Conservation (phyloP, 2,888 invertebrate species). For the Chrysina gloriosa region DNA sequence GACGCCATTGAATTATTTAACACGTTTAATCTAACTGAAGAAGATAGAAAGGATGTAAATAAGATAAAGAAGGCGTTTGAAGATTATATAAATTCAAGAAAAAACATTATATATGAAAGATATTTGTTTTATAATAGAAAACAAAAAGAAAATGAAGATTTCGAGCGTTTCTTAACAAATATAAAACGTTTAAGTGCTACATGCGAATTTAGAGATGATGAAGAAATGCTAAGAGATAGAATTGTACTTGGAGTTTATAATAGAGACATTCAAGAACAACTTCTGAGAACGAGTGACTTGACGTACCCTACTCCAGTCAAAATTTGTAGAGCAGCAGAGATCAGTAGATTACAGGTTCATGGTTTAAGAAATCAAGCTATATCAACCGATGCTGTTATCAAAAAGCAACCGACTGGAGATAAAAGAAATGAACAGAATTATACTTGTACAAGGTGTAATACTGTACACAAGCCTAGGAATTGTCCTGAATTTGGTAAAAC, state of each 20-base stretch:
- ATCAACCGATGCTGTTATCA: neutral
- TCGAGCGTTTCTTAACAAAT: too few species aligned
- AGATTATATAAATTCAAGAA: conserved; percentile 54
- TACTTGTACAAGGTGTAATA: conserved; percentile 1
- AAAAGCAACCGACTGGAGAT: conserved; percentile 7
- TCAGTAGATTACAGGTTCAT: neutral
- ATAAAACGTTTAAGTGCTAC: conserved; percentile 46
- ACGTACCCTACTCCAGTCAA: neutral
- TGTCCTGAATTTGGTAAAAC: neutral
- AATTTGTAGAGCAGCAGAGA: conserved; percentile 5
- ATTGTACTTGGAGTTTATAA: too few species aligned
- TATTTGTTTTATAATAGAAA: conserved; percentile 47
- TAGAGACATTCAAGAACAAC: conserved; percentile 47
- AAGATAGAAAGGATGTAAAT: conserved; percentile 34
- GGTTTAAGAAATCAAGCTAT: conserved; percentile 2
- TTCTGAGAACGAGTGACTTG: conserved; percentile 55
- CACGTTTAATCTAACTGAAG: conserved; percentile 40
- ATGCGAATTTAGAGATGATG: conserved; percentile 27
- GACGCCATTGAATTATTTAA: conserved; percentile 34
- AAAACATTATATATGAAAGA: conserved; percentile 51
- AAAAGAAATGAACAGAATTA: neutral
- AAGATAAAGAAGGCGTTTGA: conserved; percentile 41
- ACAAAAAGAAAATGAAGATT: conserved; percentile 51
- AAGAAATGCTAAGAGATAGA: conserved; percentile 32
- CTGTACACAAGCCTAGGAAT: neutral